Evolutionary conservation across 2,888 invertebrate genomes (phyloP).

Genomic region (Sinohyriopsis cumingii): DNA sequence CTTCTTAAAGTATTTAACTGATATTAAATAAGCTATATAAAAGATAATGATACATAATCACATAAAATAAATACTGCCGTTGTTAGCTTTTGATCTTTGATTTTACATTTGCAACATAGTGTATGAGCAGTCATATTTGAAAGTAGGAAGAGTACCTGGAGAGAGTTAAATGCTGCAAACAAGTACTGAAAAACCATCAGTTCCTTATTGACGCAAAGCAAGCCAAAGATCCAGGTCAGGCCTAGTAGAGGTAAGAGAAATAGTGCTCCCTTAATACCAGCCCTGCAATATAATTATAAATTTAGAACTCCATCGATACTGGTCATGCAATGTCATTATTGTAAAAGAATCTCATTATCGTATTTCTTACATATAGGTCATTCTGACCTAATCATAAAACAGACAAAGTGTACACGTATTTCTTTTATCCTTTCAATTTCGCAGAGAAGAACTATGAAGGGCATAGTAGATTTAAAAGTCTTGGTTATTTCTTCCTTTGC

Average conservation of each 20-base stretch:
- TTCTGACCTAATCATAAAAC: too few species aligned
- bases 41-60: not conserved
- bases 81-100: too few species aligned
- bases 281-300: conserved; percentile 29
- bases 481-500: too few species aligned
- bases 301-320: too few species aligned
- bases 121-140: not conserved
- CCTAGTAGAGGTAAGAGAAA: conserved; percentile 56
- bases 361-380: not conserved
- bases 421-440: too few species aligned
- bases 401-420: too few species aligned
- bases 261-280: conserved; percentile 49
- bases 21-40: not conserved
- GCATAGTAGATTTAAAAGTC: too few species aligned
- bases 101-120: too few species aligned
- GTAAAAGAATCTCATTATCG: not conserved
- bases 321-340: too few species aligned
- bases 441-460: too few species aligned
- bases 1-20: too few species aligned
- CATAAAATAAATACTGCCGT: too few species aligned
- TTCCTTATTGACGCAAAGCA: conserved; percentile 50
- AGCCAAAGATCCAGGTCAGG: conserved; percentile 58
- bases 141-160: conserved; percentile 41
- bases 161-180: conserved; percentile 53
- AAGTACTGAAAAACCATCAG: conserved; percentile 57